Percentiles rank a stretch among this genome's conserved stretches.
Conservation (phyloP, 2,888 invertebrate genomes). For the Himalopsyche anomala region DNA sequence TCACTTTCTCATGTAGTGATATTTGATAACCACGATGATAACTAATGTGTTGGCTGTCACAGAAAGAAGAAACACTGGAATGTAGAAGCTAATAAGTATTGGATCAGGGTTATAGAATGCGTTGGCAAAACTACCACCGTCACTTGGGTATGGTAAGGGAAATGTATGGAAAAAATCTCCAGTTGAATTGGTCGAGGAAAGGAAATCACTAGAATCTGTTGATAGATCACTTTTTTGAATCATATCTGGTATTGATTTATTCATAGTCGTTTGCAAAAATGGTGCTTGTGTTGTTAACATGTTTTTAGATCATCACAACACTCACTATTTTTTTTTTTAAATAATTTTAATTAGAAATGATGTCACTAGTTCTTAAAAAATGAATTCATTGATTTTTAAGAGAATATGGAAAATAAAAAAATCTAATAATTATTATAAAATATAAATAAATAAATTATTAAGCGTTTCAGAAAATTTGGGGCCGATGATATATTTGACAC, state of each 20-base stretch:
- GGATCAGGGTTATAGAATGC: conserved; percentile 70
- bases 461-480: no score
- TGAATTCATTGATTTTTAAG: no score
- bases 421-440: no score
- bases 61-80: conserved; percentile 80
- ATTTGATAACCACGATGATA: conserved; percentile 83
- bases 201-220: not conserved
- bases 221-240: conserved; percentile 4
- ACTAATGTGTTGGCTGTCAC: conserved; percentile 82
- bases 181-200: not conserved
- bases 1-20: conserved; percentile 85
- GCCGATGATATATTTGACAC: no score
- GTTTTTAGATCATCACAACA: not conserved
- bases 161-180: not conserved
- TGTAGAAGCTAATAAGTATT: conserved; percentile 80
- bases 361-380: no score
- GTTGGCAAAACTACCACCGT: conserved; percentile 5
- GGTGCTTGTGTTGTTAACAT: not conserved
- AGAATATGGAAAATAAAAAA: no score
- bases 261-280: not conserved
- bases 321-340: no score
- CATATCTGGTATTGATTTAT: not conserved
- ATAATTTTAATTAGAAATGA: no score
- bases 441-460: no score
- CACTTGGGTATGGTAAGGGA: not conserved